Percentiles rank a stretch among this genome's conserved stretches.
Evolutionary conservation across 2,797 vertebrate species (phyloP).

Genomic region (Ataeniobius toweri): DNA sequence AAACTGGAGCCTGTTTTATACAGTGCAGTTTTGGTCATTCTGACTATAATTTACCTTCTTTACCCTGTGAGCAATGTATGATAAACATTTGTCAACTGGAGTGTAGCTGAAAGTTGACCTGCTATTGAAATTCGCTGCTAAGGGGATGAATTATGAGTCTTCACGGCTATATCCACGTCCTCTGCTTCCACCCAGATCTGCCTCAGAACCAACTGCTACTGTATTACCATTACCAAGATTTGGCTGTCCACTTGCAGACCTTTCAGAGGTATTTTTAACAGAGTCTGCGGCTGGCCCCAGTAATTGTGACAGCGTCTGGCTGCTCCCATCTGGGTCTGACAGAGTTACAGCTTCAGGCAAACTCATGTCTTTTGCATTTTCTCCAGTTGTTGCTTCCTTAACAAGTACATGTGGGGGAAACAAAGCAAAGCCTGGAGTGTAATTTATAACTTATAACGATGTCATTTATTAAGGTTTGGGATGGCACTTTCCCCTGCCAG

Average conservation of each 20-base stretch:
- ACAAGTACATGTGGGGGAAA: constrained; percentile 21
- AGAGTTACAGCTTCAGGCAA: constrained; percentile 61
- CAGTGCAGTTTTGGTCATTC: not conserved
- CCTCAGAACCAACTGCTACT: constrained; percentile 59
- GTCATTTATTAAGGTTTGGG: constrained; percentile 55
- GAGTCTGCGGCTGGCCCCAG: constrained; percentile 76
- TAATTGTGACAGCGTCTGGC: constrained; percentile 80
- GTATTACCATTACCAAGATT: constrained; percentile 61
- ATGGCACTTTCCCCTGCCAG: constrained; percentile 32
- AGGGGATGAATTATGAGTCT: constrained; percentile 41
- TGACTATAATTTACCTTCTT: not conserved
- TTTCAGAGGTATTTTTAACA: constrained; percentile 80
- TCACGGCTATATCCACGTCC: constrained; percentile 46
- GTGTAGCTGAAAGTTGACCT: constrained; percentile 29
- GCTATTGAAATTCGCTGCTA: constrained; percentile 11
- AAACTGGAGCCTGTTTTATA: not conserved
- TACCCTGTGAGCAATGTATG: constrained; percentile 9
- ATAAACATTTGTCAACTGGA: constrained; percentile 19
- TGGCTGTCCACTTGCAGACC: constrained; percentile 75
- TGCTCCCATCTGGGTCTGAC: constrained; percentile 65
- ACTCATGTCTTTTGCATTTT: constrained; percentile 55
- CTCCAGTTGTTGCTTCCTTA: constrained; percentile 25
- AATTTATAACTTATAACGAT: constrained; percentile 55
- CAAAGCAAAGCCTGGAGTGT: constrained; percentile 28
- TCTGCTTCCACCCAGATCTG: constrained; percentile 38